Base-by-base conservation (phyloP, 1,140 invertebrate species). In the Papilio helenus region DNA sequence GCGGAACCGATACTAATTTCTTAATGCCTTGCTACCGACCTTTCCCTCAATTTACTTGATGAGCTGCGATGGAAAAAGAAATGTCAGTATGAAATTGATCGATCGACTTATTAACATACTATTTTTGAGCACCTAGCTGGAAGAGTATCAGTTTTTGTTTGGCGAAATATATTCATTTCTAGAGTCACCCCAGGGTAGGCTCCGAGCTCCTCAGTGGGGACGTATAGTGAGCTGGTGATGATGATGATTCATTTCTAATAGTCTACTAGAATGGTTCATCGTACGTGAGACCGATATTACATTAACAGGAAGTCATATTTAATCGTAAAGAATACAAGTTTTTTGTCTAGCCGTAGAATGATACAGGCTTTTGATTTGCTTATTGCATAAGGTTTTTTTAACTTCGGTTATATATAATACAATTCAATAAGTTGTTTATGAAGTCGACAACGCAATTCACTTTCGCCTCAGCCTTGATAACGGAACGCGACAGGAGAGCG, bases 1-100 rank as follows among this genome's bases (percentile, higher is more conserved):
- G 80, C 29, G 61, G 76, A 73, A 81, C 81, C 80, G 83, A 88
- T 89, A 90, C 88, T 90, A 87, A 90, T 90, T 87, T 86, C 85
- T 87, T 87, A 88, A 88, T 86, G 84, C 81, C 58, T 55, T 58
- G 26, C 80, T 81, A 83, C 26, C 79, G 79, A 83, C 79, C 84
- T 79, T 79, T 79, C 80, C 80, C 72, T 85, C 85, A 84, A 88
- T 88, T 86, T 88, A 79, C 82, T 85, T 86, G 84, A 88, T 88
- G 82, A 81, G 80, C 55, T 81, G 42, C 76, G 26, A 68, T 68
- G 26, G 61, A 29, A 29, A 68, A 68, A 68, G 26, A 68, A 61
- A 68, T 34, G 5, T 68, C 61, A 68, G 61, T 68, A 65, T 26
- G 23, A 29, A 68, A 68, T 26, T 68, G 61, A 68, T 68, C 16